Evolutionary conservation across 2,888 invertebrate genomes (phyloP), one percentile per base, ranked within the genome.

Genomic region (Nebria brevicollis): DNA sequence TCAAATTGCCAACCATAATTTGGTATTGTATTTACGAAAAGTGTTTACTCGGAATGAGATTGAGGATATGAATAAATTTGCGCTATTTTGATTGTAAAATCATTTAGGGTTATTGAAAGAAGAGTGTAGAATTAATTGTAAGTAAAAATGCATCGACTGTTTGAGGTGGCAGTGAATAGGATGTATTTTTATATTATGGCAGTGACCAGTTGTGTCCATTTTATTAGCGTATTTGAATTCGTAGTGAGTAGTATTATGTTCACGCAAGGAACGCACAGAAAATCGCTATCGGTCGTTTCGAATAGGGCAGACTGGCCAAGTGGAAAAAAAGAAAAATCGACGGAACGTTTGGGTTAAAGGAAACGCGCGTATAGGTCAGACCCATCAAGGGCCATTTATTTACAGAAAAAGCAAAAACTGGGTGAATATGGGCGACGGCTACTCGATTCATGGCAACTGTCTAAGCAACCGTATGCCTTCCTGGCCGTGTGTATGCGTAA

Each of bases 241-340:
- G 70, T 64, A 78, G 79, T 79, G 34, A 66, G 79, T 79, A 74
- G 66, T 66, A 42, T 54, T 54, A 54, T 13, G 7, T 13, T 54
- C 54, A 54, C 54, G 54, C 54, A 54, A 34, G 34, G 34, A 34
- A 13, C 54, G 54, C 54, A 74, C 42, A 79, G 74, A 74, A 75
- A 72, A 26, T 79, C 79, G 79, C 74, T 75, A 15, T 34, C 34
- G 34, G 34, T 34, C 34, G 66, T 75, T 73, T 54, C 13, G 79
- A 75, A 75, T 66, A 79, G 75, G 79, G 74, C 74, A 73, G 20
- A 65, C 74, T 43, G 70, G 34, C 74, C 79, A 79, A 79, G 73
- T 66, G 79, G 79, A 79, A 79, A 79, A 34, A 79, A 79, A 79
- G 79, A 79, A 79, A 79, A 75, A 79, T 79, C 75, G 42, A 75